phyloP scores from a whole-genome alignment of 2,113 vertebrate species.

The Argyrosomus japonicus region DNA sequence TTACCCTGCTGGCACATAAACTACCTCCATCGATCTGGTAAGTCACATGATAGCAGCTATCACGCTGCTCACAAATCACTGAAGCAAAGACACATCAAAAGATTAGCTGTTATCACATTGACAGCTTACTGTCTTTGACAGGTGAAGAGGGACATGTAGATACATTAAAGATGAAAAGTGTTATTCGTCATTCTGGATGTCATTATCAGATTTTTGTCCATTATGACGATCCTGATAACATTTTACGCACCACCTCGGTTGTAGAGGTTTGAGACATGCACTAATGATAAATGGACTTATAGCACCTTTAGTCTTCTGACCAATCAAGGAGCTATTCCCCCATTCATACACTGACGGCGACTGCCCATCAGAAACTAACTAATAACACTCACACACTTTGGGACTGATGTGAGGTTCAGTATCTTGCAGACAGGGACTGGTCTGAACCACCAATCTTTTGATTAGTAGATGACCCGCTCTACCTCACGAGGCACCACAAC shows the following conservation, averaged over 20 bases:
- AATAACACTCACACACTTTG: too few species aligned
- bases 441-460: too few species aligned
- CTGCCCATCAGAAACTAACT: too few species aligned
- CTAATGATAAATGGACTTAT: too few species aligned
- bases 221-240: neutral
- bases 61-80: conserved; percentile 15
- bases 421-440: too few species aligned
- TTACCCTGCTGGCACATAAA: conserved; percentile 58
- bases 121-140: conserved; percentile 38
- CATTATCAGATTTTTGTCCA: neutral
- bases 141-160: conserved; percentile 5
- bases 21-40: conserved; percentile 45
- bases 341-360: too few species aligned
- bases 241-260: neutral
- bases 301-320: too few species aligned
- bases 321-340: too few species aligned
- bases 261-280: too few species aligned
- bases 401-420: too few species aligned
- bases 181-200: neutral
- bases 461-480: too few species aligned
- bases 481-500: too few species aligned
- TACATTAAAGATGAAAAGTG: neutral
- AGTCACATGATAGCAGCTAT: conserved; percentile 45
- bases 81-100: neutral
- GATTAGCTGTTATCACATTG: conserved; percentile 33